phyloP scores from a whole-genome alignment of 1,140 invertebrate species.

The Neodiprion pinetum region DNA sequence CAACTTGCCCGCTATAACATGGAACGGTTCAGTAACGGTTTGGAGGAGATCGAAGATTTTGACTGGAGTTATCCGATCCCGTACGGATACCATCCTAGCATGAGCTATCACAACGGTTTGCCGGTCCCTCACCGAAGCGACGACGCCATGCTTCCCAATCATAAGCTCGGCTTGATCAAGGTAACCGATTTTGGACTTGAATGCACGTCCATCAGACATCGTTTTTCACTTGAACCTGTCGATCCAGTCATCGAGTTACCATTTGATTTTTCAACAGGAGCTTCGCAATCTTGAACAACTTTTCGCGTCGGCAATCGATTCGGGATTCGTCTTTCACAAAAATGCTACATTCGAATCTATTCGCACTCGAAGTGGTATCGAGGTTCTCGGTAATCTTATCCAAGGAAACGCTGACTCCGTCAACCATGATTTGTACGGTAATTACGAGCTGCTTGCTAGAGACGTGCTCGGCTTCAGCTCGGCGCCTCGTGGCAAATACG shows the following conservation, averaged over 20 bases:
- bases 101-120: too few species aligned
- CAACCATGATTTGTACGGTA: conserved; percentile 69
- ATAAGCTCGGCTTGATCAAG: not conserved
- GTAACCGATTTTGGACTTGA: not conserved
- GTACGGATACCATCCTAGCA: too few species aligned
- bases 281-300: too few species aligned
- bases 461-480: conserved; percentile 52
- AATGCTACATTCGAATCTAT: too few species aligned
- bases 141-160: not conserved
- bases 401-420: conserved; percentile 72
- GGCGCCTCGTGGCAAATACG: conserved; percentile 48
- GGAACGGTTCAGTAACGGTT: not conserved
- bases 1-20: not conserved
- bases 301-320: too few species aligned
- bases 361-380: conserved; percentile 39
- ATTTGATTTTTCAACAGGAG: too few species aligned
- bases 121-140: not conserved
- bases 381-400: conserved; percentile 72
- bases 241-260: too few species aligned
- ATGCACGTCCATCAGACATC: too few species aligned
- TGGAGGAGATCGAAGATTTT: too few species aligned
- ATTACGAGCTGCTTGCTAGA: conserved; percentile 50
- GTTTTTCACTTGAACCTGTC: too few species aligned
- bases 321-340: too few species aligned
- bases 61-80: too few species aligned